Evolutionary conservation across 2,888 invertebrate genomes (phyloP).

Genomic region (Leptarthrus brevirostris): DNA sequence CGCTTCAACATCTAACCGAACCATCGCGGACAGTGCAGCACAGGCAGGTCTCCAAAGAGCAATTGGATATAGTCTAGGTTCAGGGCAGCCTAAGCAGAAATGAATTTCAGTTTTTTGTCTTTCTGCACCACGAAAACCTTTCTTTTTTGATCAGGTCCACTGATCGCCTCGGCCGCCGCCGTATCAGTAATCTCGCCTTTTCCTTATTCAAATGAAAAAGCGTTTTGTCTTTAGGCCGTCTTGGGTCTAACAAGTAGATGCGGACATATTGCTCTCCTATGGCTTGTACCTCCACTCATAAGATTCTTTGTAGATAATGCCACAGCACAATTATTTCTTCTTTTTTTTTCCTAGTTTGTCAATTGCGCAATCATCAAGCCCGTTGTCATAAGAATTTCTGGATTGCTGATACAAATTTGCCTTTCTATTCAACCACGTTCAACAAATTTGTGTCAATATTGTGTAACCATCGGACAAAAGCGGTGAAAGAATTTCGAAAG

Average conservation of each 20-base stretch:
- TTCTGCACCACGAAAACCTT: slow-evolving; percentile 9
- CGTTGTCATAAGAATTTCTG: slow-evolving; percentile 39
- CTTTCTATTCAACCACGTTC: slow-evolving; percentile 28
- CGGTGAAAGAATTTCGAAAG: slow-evolving; percentile 25
- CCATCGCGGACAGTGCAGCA: too few species aligned
- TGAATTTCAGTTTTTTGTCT: slow-evolving; percentile 14
- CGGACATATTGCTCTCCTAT: slow-evolving; percentile 25
- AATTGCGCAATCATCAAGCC: slow-evolving; percentile 34
- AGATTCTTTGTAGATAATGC: slow-evolving; percentile 20
- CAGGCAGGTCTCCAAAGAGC: not conserved
- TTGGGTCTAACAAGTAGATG: not conserved
- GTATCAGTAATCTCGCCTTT: slow-evolving; percentile 36
- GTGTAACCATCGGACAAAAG: slow-evolving; percentile 2
- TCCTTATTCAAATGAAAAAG: slow-evolving; percentile 41
- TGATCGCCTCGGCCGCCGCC: slow-evolving; percentile 14
- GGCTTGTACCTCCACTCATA: not conserved
- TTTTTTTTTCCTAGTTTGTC: not conserved
- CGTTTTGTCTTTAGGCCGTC: slow-evolving; percentile 42
- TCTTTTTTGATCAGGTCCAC: slow-evolving; percentile 38
- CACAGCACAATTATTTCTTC: slow-evolving; percentile 9
- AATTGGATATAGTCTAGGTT: not conserved
- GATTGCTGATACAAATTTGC: slow-evolving; percentile 16
- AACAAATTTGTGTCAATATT: slow-evolving; percentile 32
- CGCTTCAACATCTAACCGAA: not conserved
- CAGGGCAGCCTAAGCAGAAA: not conserved